phyloP scores from a whole-genome alignment of 2,888 invertebrate species.

The Carterocephalus palaemon region DNA sequence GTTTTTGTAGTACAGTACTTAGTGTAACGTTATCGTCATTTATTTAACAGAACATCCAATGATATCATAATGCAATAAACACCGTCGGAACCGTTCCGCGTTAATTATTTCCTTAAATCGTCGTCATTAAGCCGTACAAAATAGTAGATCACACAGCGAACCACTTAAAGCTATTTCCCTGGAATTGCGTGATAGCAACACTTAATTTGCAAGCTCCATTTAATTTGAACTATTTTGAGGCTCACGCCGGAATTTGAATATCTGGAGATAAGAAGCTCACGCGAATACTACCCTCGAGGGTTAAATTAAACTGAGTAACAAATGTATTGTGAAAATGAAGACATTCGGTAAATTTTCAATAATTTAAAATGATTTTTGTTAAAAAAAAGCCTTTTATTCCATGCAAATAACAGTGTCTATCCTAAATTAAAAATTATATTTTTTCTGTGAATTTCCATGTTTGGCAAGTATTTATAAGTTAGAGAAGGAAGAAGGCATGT shows the following conservation, averaged over 20 bases:
- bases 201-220: slow-evolving; percentile 68
- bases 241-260: slow-evolving; percentile 49
- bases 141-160: slow-evolving; percentile 60
- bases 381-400: too few relatives aligned
- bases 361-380: too few relatives aligned
- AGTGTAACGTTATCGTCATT: too few relatives aligned
- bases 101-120: slow-evolving; percentile 33
- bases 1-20: too few relatives aligned
- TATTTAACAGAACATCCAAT: slow-evolving; percentile 3
- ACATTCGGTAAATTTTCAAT: slow-evolving; percentile 41
- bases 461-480: too few relatives aligned
- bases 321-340: slow-evolving; percentile 51
- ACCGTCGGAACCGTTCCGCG: slow-evolving; percentile 11
- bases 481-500: too few relatives aligned
- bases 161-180: slow-evolving; percentile 72
- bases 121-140: slow-evolving; percentile 54
- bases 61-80: slow-evolving; percentile 15
- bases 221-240: slow-evolving; percentile 54
- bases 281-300: slow-evolving; percentile 56
- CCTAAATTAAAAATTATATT: too few relatives aligned
- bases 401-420: too few relatives aligned
- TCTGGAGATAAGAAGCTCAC: slow-evolving; percentile 73
- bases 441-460: too few relatives aligned
- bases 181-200: slow-evolving; percentile 76
- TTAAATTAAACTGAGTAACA: slow-evolving; percentile 61